A percentile compares a stretch with the other conserved stretches of the same genome.
Conservation (phyloP, 2,797 vertebrate genomes). For the Sebastes diploproa region DNA sequence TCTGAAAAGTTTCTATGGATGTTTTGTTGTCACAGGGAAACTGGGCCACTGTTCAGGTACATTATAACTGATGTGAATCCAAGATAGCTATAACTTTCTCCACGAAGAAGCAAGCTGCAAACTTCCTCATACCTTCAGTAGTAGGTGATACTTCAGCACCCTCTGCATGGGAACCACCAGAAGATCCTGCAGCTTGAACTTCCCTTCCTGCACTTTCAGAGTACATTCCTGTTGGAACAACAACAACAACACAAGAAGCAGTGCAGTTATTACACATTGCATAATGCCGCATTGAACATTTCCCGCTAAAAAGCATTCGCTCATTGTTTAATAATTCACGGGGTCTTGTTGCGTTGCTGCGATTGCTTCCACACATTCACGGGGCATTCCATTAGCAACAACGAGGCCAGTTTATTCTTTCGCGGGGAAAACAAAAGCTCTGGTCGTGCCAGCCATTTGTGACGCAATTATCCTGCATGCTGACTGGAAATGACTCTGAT, state of each 20-base stretch:
- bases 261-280: constrained; percentile 14
- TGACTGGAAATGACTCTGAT: constrained; percentile 52
- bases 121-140: constrained; percentile 88
- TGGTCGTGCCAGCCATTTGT: constrained; percentile 26
- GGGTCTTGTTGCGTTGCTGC: constrained; percentile 12
- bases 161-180: constrained; percentile 98
- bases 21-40: too few relatives aligned
- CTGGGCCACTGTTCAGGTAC: too few relatives aligned
- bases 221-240: constrained; percentile 79
- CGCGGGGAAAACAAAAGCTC: constrained; percentile 29
- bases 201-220: constrained; percentile 95
- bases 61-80: background rate
- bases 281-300: constrained; percentile 29
- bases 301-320: constrained; percentile 38
- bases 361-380: constrained; percentile 40
- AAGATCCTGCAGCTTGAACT: constrained; percentile 97
- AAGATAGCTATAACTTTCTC: background rate
- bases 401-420: constrained; percentile 41
- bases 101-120: background rate
- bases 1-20: too few relatives aligned
- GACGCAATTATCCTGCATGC: constrained; percentile 36
- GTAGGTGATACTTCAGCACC: constrained; percentile 96
- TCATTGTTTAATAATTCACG: constrained; percentile 45
- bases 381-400: constrained; percentile 34
- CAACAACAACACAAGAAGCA: constrained; percentile 5